Conservation (phyloP, 2,113 vertebrate species). For the Corvus hawaiiensis region DNA sequence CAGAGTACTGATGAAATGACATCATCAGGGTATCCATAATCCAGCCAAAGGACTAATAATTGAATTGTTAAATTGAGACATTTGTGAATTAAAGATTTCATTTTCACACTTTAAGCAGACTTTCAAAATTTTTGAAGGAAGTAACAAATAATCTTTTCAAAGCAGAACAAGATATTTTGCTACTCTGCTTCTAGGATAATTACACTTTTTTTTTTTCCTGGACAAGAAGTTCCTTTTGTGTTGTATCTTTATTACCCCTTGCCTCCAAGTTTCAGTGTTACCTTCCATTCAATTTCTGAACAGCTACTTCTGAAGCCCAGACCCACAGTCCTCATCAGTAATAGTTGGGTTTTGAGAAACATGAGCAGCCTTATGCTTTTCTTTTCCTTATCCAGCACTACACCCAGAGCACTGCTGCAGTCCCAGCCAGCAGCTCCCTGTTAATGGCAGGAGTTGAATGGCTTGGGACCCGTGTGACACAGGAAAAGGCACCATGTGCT, state of each 20-base stretch:
- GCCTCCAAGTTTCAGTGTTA: background rate
- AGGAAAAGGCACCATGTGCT: background rate
- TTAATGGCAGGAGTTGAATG: rapidly evolving
- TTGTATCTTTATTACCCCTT: background rate
- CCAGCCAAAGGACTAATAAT: background rate
- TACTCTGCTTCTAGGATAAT: background rate
- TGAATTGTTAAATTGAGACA: background rate
- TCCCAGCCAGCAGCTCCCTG: background rate
- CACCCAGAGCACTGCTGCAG: background rate
- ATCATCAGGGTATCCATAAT: background rate
- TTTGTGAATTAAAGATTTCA: background rate
- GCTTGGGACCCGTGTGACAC: background rate
- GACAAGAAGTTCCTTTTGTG: background rate
- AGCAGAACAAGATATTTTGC: background rate
- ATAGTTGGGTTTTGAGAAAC: background rate
- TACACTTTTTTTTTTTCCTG: background rate
- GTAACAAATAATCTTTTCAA: background rate
- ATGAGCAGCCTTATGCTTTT: background rate
- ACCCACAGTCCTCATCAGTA: background rate
- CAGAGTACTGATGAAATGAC: background rate
- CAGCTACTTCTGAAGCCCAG: background rate
- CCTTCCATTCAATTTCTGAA: background rate
- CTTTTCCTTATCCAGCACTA: background rate
- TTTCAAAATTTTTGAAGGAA: background rate
- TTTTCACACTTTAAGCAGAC: background rate